Evolutionary conservation across 64 coral and sea anemone species (phyloP).

Genomic region (Porites australiensis): DNA sequence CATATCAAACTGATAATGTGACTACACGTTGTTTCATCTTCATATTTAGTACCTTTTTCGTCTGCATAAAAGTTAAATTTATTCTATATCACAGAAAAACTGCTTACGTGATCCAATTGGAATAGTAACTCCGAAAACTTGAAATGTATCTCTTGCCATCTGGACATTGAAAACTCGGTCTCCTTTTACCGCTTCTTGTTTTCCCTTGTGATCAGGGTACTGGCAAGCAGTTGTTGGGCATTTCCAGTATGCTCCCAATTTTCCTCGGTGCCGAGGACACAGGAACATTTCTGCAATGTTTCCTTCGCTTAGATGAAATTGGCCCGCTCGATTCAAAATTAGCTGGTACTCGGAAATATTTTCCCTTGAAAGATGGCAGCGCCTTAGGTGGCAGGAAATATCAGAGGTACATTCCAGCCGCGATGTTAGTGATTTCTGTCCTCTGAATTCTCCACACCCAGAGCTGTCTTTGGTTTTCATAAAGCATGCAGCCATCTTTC

Average conservation of each 20-base stretch:
- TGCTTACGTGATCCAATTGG: background rate
- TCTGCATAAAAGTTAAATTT: background rate
- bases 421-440: background rate
- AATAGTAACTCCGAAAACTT: background rate
- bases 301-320: background rate
- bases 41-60: no score
- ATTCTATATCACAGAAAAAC: background rate
- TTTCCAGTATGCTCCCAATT: background rate
- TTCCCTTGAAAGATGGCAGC: background rate
- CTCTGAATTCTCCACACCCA: background rate
- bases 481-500: background rate
- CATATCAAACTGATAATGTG: no score
- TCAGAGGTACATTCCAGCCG: background rate
- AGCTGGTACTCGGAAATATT: background rate
- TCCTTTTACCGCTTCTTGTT: background rate
- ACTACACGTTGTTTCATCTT: no score
- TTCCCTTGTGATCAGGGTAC: background rate
- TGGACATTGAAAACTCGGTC: no score
- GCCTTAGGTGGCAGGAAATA: background rate
- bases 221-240: background rate
- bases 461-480: background rate
- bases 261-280: background rate
- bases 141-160: no score
- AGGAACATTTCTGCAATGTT: background rate
- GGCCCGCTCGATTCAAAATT: background rate